These are phyloP conservation scores for Halichondria panicea DNA, from an alignment of 37 sponge, comb jelly and placozoan species.

Conservation along the genomic window DNA sequence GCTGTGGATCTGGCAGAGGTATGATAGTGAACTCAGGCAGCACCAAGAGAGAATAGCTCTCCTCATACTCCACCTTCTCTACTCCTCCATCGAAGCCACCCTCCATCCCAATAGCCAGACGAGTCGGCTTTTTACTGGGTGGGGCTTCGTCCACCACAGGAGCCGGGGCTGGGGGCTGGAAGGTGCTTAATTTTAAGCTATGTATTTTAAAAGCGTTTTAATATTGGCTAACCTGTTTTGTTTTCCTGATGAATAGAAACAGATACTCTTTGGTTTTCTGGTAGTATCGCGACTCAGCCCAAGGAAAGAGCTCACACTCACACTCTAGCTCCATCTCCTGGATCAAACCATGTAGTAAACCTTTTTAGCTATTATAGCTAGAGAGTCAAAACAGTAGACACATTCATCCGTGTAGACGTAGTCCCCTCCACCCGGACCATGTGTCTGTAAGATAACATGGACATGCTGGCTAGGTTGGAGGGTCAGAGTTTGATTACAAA, in stretches of 20 bases:
- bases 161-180: conserved; percentile 1
- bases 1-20: conserved; percentile 44
- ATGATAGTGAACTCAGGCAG: conserved; percentile 42
- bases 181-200: background rate
- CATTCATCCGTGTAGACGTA: conserved; percentile 94
- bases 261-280: conserved; percentile 60
- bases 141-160: conserved; percentile 41
- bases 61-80: conserved; percentile 57
- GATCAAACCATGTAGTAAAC: conserved; percentile 26
- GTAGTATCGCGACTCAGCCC: too few species aligned
- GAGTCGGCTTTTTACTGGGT: conserved; percentile 81
- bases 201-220: background rate
- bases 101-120: conserved; percentile 91
- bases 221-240: conserved; percentile 17
- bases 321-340: conserved; percentile 69
- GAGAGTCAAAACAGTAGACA: conserved; percentile 87
- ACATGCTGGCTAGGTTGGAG: too few species aligned
- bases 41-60: conserved; percentile 37
- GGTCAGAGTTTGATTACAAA: too few species aligned
- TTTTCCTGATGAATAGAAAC: conserved; percentile 60
- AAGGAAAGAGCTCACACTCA: conserved; percentile 68
- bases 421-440: too few species aligned
- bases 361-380: conserved; percentile 49
- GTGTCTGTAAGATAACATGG: too few species aligned
- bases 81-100: conserved; percentile 68